These are phyloP conservation scores for Alouatta palliata DNA, from an alignment of 2,113 vertebrate genomes.

Conservation along the genomic window DNA sequence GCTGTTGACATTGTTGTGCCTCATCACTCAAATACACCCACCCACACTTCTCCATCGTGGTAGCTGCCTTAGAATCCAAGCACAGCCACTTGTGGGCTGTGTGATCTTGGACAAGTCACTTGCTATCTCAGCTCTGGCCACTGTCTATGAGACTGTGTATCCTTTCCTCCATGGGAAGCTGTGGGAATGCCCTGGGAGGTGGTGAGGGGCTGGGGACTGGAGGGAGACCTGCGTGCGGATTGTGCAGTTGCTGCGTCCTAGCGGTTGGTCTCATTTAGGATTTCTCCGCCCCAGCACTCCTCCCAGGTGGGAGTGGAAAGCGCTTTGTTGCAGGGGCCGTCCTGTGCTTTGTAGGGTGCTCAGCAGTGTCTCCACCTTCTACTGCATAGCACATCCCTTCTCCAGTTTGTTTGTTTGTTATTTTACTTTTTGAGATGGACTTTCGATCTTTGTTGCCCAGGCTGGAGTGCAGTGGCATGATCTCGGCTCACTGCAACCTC, in stretches of 20 bases:
- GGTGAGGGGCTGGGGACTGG: background rate
- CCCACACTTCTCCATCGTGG: background rate
- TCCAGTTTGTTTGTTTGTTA: too few species aligned
- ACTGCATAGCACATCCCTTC: background rate
- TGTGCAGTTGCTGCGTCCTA: background rate
- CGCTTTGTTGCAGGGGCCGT: background rate
- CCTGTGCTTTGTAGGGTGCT: background rate
- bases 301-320: background rate
- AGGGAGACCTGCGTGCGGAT: background rate
- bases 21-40: background rate
- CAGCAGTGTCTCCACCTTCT: background rate
- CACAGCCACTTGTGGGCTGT: background rate
- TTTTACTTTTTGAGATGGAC: too few species aligned
- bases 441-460: too few species aligned
- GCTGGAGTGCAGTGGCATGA: too few species aligned
- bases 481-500: too few species aligned
- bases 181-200: background rate
- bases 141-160: background rate
- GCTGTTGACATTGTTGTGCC: background rate
- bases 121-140: background rate
- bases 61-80: background rate
- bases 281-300: background rate
- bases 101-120: background rate
- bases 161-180: background rate
- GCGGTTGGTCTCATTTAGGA: background rate